Percentiles rank a stretch among this genome's conserved stretches.
These are phyloP conservation scores for Oceanodroma leucorhoa DNA, from an alignment of 2,797 vertebrate species.

Conservation along the genomic window DNA sequence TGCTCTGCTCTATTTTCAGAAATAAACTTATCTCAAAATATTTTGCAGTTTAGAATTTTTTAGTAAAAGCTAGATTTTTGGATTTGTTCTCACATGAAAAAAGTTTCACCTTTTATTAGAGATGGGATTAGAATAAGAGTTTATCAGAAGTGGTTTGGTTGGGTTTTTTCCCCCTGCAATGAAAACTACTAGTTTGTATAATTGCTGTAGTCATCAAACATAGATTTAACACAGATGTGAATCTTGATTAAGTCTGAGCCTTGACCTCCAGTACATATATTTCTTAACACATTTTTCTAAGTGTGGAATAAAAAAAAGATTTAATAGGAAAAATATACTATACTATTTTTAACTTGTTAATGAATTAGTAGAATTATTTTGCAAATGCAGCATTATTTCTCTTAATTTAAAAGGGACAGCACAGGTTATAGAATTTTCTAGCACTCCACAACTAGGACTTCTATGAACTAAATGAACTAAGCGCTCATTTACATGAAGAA, in stretches of 20 bases:
- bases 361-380: not conserved
- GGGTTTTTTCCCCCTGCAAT: fast-evolving
- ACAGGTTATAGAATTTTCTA: not conserved
- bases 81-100: not conserved
- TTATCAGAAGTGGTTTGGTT: not conserved
- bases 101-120: not conserved
- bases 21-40: not conserved
- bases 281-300: not conserved
- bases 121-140: not conserved
- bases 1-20: not conserved
- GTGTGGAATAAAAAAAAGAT: not conserved
- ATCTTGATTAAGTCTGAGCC: not conserved
- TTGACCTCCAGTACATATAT: not conserved
- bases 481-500: not conserved
- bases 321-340: not conserved
- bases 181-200: not conserved
- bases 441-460: not conserved
- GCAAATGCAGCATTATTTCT: not conserved
- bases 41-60: not conserved
- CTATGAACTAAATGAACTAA: not conserved
- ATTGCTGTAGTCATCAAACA: not conserved
- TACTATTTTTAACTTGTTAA: not conserved
- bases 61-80: not conserved
- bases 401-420: not conserved
- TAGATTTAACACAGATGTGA: not conserved